Evolutionary conservation across 1,140 invertebrate genomes (phyloP).

Genomic region (Drosophila ficusphila): DNA sequence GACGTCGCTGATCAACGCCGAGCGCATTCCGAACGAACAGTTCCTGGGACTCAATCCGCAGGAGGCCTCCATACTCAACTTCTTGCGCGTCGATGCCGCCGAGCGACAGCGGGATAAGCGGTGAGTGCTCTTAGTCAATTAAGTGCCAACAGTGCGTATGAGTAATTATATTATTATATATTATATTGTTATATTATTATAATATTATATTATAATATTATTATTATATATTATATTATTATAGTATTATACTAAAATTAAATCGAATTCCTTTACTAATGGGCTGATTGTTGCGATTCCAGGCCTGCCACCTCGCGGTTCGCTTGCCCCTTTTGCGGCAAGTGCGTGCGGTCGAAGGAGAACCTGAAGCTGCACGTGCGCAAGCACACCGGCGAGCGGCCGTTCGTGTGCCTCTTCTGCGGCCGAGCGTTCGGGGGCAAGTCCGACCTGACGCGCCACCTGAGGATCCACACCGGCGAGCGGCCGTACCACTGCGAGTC

Average conservation of each 20-base stretch:
- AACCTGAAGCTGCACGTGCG: constrained; percentile 94
- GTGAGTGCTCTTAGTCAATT: constrained; percentile 30
- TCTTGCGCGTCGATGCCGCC: constrained; percentile 87
- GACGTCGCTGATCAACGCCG: constrained; percentile 82
- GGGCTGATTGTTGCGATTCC: too few relatives aligned
- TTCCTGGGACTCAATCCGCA: constrained; percentile 84
- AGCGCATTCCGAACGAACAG: constrained; percentile 83
- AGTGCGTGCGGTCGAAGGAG: constrained; percentile 94
- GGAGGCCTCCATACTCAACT: constrained; percentile 87
- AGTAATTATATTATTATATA: not conserved
- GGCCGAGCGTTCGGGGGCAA: constrained; percentile 94
- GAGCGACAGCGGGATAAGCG: constrained; percentile 88
- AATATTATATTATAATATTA: not conserved
- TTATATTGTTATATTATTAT: not conserved
- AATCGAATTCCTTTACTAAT: too few relatives aligned
- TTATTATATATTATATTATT: not conserved
- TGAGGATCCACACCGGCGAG: constrained; percentile 92
- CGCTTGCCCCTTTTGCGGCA: constrained; percentile 94
- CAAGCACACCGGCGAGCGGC: constrained; percentile 94
- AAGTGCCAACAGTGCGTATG: not conserved
- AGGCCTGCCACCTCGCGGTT: constrained; percentile 86
- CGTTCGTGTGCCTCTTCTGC: constrained; percentile 94
- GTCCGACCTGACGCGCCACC: constrained; percentile 93
- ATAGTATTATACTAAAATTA: too few relatives aligned
- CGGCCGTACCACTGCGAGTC: constrained; percentile 95